Base-by-base conservation (phyloP, 2,888 invertebrate species). In the Frankliniella fusca region DNA sequence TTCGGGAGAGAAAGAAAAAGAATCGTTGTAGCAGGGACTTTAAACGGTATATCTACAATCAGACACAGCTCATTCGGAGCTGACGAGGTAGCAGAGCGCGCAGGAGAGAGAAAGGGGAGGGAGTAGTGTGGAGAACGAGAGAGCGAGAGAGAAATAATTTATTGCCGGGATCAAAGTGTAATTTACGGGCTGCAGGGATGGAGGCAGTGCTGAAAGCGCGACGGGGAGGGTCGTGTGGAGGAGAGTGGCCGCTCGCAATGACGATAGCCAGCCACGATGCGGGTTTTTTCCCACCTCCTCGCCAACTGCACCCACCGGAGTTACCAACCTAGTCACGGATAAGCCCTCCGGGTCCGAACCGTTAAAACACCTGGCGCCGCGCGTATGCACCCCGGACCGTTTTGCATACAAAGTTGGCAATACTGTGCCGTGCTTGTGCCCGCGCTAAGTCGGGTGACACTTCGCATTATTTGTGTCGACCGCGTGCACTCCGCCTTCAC, bases 121-220 rank as follows among this genome's bases (percentile, higher is more conserved):
- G 5, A 38, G 38, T 38, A 38, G 38, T 5, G 38, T 38, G 5
- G 38, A 38, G 38, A 38, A 5, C 38, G 38, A 38, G 38, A 38
- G 38, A 38, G 38, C 38, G 38, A 38, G 38, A 38, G 38, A 38
- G 38, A 38, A 38, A 38, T 5, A 23, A 76, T 76, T 76, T 76
- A 76, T 76, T 12, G 70, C 70, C 61, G 61, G 54, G 70, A 23
- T 11, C 70, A 76, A 76, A 76, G 70, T 76, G 70, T 76, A 76
- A 76, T 76, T 76, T 76, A 76, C 70, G 70, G 27, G 11, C 23
- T 12, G 70, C 70, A 76, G 70, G 70, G 23, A 20, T 23, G 70
- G 70, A 5, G 27, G 23, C 70, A 76, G 23, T 61, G 61, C 38
- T 18, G 61, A 61, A 61, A 61, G 12, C 15, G 54, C 54, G 8